Evolutionary conservation across 1,140 invertebrate genomes (phyloP).

Genomic region (Euwallacea fornicatus): DNA sequence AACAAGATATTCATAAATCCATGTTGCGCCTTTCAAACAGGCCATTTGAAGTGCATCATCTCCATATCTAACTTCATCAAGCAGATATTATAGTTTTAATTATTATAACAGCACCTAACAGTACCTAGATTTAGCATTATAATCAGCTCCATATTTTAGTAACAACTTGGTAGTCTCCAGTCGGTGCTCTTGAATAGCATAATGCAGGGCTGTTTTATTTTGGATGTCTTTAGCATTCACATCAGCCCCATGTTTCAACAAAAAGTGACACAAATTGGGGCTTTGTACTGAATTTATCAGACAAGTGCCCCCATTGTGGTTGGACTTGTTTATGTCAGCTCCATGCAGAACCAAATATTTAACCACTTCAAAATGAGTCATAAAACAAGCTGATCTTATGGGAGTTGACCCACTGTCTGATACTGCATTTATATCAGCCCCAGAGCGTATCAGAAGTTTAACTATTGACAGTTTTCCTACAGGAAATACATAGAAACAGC

Average conservation of each 20-base stretch:
- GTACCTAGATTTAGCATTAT: conserved; percentile 67
- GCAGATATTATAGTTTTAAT: neutral
- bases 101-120: neutral
- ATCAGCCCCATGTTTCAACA: conserved; percentile 75
- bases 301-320: conserved; percentile 92
- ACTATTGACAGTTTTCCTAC: conserved; percentile 69
- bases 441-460: conserved; percentile 74
- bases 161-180: conserved; percentile 84
- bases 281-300: conserved; percentile 92
- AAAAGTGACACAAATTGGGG: conserved; percentile 75
- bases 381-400: conserved; percentile 88
- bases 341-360: conserved; percentile 78
- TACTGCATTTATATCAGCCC: conserved; percentile 81
- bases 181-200: conserved; percentile 87
- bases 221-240: conserved; percentile 89
- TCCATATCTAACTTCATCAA: conserved; percentile 59
- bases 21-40: conserved; percentile 82
- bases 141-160: conserved; percentile 78
- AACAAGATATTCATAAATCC: conserved; percentile 78
- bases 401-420: conserved; percentile 88
- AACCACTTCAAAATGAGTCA: conserved; percentile 86
- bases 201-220: conserved; percentile 90
- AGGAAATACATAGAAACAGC: neutral
- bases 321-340: conserved; percentile 83
- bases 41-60: conserved; percentile 91